Conservation (phyloP, 2,797 vertebrate species). For the Aphelocoma californica region DNA sequence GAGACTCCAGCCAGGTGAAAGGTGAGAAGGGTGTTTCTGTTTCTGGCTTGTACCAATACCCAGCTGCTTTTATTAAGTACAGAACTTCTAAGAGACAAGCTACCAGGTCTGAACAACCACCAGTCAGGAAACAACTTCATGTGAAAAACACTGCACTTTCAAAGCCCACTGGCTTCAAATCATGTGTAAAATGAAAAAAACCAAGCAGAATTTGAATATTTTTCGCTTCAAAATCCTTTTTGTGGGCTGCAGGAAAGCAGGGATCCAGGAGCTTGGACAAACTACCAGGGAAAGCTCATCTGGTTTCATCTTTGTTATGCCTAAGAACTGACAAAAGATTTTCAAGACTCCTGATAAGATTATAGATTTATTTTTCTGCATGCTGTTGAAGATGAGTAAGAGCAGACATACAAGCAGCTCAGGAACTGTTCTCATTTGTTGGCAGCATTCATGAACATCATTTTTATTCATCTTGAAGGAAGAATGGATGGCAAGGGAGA, state of each 20-base stretch:
- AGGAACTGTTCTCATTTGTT: slow-evolving; percentile 18
- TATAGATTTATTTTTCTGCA: neutral
- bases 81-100: neutral
- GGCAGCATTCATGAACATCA: neutral
- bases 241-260: neutral
- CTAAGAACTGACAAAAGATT: slow-evolving; percentile 19
- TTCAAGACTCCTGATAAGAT: slow-evolving; percentile 31
- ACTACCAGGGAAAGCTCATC: neutral
- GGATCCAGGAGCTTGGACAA: neutral
- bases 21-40: neutral
- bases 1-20: neutral
- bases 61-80: neutral
- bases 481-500: neutral
- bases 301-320: slow-evolving; percentile 18
- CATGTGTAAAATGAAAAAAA: fast-evolving
- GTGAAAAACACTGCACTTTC: neutral
- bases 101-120: neutral
- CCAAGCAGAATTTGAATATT: neutral
- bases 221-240: neutral
- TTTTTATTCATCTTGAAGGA: neutral
- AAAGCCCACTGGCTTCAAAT: neutral
- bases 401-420: slow-evolving; percentile 10
- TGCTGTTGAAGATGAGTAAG: slow-evolving; percentile 19
- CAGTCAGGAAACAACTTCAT: neutral
- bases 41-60: neutral